Evolutionary conservation across 2,888 invertebrate genomes (phyloP), one percentile per base, ranked within the genome.

Genomic region (Clanis bilineata): DNA sequence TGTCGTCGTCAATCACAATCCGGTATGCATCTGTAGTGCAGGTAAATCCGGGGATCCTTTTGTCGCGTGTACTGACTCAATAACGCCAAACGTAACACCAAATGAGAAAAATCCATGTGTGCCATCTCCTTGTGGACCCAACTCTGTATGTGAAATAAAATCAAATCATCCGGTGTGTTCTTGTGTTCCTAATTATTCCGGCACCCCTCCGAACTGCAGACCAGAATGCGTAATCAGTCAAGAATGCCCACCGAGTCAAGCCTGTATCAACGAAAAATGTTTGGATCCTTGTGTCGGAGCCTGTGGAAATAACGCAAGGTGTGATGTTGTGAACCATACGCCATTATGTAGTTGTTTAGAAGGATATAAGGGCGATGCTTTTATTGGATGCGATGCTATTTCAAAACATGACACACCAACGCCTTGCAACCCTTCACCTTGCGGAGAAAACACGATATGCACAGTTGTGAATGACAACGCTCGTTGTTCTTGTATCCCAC

Each of bases 391-490:
- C 77, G 93, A 94, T 28, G 92, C 92, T 74, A 92, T 93, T 63
- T 84, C 89, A 60, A 90, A 76, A 68, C 80, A 81, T 58, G 82
- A 89, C 47, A 76, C 82, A 7, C 69, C 70, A 43, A 94, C 95
- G 74, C 96, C 96, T 0, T 97, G 97, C 79, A 94, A 93, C 70
- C 95, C 96, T 44, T 95, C 95, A 45, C 97, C 97, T 0, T 98
- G 98, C 80, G 97, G 96, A 18, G 95, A 96, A 76, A 97, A 97
- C 76, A 95, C 97, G 0, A 93, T 96, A 61, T 98, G 97, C 77
- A 93, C 94, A 0, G 94, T 94, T 28, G 88, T 94, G 2, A 95
- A 96, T 71, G 95, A 95, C 18, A 89, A 93, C 28, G 95, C 95
- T 0, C 94, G 95, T 69, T 98, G 98, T 80, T 93, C 93, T n/a